phyloP scores from a whole-genome alignment of 2,113 vertebrate species.

The Pontoporia blainvillei region DNA sequence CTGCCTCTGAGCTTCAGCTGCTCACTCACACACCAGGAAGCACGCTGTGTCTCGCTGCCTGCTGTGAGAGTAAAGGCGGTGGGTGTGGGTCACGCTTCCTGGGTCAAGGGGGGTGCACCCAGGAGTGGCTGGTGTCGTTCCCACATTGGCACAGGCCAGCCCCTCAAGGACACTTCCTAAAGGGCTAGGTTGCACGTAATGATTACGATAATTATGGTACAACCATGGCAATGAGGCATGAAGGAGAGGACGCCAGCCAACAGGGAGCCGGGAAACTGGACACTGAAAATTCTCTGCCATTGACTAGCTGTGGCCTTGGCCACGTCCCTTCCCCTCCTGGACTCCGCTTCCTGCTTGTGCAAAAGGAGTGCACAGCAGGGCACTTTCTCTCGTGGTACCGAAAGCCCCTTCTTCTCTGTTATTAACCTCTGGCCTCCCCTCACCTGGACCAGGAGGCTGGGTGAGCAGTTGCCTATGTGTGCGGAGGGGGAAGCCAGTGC shows the following conservation, averaged over 20 bases:
- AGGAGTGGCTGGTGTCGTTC: not conserved
- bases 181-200: not conserved
- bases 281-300: not conserved
- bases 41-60: not conserved
- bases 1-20: not conserved
- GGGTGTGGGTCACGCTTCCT: not conserved
- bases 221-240: accelerated
- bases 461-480: not conserved
- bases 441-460: not conserved
- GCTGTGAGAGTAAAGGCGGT: not conserved
- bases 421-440: not conserved
- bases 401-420: not conserved
- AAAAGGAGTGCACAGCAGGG: not conserved
- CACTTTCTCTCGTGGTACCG: no score
- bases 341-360: not conserved
- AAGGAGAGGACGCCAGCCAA: not conserved
- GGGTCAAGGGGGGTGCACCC: not conserved
- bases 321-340: not conserved
- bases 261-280: not conserved
- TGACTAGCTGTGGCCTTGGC: not conserved
- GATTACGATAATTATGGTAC: not conserved
- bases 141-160: not conserved
- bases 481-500: not conserved
- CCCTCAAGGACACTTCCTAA: not conserved
- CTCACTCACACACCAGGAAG: not conserved